Percentiles rank a stretch among this genome's conserved stretches.
Conservation (phyloP, 2,797 vertebrate species). For the Oryzias dopingdopingensis region DNA sequence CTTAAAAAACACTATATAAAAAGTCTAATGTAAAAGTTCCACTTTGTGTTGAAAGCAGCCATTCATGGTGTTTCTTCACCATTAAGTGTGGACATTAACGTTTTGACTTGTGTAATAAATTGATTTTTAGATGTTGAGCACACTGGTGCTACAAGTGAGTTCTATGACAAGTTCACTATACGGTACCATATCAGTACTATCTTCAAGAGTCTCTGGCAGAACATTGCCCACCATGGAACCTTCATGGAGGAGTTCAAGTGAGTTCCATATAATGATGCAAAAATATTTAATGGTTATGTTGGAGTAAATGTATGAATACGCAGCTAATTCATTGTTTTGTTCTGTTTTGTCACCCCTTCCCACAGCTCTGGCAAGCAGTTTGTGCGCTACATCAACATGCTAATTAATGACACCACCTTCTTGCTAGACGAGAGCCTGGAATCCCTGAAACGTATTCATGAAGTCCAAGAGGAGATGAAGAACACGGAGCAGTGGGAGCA, state of each 20-base stretch:
- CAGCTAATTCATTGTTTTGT: neutral
- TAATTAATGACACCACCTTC: slow-evolving; percentile 99
- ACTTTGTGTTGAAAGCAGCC: too few species aligned
- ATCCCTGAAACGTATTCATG: slow-evolving; percentile 97
- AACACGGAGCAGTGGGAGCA: slow-evolving; percentile 98
- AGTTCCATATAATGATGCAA: slow-evolving; percentile 65
- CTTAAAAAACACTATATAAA: too few species aligned
- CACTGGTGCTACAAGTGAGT: slow-evolving; percentile 96
- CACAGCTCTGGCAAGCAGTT: slow-evolving; percentile 97
- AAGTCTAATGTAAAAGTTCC: too few species aligned
- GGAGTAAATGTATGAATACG: neutral
- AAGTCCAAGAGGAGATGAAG: slow-evolving; percentile 99
- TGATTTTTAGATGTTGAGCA: slow-evolving; percentile 89
- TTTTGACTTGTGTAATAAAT: neutral
- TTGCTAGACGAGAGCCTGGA: slow-evolving; percentile 97
- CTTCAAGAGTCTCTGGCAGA: slow-evolving; percentile 99
- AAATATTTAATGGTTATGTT: neutral
- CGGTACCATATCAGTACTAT: slow-evolving; percentile 99
- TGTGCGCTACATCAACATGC: slow-evolving; percentile 99
- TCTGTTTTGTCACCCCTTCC: slow-evolving; percentile 1
- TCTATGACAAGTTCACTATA: slow-evolving; percentile 99
- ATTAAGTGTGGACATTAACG: too few species aligned
- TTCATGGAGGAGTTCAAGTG: slow-evolving; percentile 99
- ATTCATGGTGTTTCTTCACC: too few species aligned
- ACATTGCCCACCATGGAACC: slow-evolving; percentile 94